Conservation (phyloP, 2,113 vertebrate species). For the Amblyornis subalaris region DNA sequence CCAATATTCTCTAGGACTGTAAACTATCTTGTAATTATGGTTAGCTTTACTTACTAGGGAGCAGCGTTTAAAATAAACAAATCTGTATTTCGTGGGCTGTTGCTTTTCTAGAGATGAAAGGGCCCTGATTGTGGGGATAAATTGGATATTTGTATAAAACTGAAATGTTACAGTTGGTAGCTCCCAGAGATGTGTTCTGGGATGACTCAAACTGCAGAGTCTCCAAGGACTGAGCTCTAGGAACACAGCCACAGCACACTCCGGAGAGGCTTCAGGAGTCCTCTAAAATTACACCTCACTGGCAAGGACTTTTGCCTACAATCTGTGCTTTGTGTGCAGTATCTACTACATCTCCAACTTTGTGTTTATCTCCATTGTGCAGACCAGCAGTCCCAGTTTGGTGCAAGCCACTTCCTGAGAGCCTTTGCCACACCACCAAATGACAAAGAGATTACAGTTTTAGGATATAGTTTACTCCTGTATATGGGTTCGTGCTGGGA, state of each 20-base stretch:
- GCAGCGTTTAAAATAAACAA: not conserved
- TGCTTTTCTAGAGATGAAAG: not conserved
- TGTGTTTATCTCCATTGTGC: not conserved
- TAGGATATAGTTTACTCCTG: not conserved
- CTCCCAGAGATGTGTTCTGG: not conserved
- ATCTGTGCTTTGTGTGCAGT: not conserved
- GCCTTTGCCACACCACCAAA: not conserved
- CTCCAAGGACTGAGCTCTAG: not conserved
- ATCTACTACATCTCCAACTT: not conserved
- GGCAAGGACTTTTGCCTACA: not conserved
- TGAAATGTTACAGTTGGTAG: not conserved
- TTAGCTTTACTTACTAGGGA: not conserved
- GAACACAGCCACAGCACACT: not conserved
- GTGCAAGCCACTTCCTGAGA: not conserved
- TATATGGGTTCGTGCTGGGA: not conserved
- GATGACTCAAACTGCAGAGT: fast-evolving
- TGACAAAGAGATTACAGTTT: not conserved
- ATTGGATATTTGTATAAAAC: not conserved
- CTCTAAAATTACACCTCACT: not conserved
- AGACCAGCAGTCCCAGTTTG: not conserved
- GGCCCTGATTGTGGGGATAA: not conserved
- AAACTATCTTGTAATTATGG: not conserved
- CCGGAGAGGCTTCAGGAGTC: not conserved
- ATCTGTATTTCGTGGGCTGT: not conserved
- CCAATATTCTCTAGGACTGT: not conserved